These are phyloP conservation scores for Apocheima hispidaria DNA, from an alignment of 2,888 invertebrate species.

Conservation along the genomic window DNA sequence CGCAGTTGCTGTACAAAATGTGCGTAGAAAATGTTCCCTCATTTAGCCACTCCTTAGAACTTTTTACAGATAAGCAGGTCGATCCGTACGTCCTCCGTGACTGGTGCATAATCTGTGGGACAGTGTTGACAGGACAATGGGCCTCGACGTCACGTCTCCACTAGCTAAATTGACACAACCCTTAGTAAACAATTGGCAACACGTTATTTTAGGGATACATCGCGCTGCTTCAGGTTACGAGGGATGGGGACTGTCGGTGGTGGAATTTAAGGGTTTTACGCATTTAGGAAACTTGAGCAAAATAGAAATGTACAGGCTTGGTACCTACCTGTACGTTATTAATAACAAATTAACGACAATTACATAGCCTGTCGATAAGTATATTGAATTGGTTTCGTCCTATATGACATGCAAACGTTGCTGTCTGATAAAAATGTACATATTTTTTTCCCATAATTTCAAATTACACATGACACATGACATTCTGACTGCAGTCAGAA, in stretches of 20 bases:
- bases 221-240: conserved; percentile 18
- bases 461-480: too few species aligned
- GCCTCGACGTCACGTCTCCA: conserved; percentile 45
- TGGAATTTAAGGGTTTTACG: not conserved
- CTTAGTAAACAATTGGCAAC: conserved; percentile 51
- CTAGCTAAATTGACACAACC: conserved; percentile 61
- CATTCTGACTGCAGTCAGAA: too few species aligned
- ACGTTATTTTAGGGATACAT: conserved; percentile 35
- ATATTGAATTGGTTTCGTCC: too few species aligned
- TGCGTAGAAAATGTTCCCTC: not conserved
- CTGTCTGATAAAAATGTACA: too few species aligned
- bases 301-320: too few species aligned
- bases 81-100: not conserved
- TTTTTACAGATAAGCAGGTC: not conserved
- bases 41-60: not conserved
- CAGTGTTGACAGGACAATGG: conserved; percentile 33
- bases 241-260: not conserved
- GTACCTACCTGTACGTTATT: too few species aligned
- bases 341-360: too few species aligned
- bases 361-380: too few species aligned
- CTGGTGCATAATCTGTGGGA: conserved; percentile 7
- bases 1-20: not conserved
- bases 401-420: too few species aligned
- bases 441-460: too few species aligned
- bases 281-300: not conserved